A percentile compares a stretch with the other conserved stretches of the same genome.
These are phyloP conservation scores for Rhopalosiphum nymphaeae DNA, from an alignment of 2,888 invertebrate species.

Conservation along the genomic window DNA sequence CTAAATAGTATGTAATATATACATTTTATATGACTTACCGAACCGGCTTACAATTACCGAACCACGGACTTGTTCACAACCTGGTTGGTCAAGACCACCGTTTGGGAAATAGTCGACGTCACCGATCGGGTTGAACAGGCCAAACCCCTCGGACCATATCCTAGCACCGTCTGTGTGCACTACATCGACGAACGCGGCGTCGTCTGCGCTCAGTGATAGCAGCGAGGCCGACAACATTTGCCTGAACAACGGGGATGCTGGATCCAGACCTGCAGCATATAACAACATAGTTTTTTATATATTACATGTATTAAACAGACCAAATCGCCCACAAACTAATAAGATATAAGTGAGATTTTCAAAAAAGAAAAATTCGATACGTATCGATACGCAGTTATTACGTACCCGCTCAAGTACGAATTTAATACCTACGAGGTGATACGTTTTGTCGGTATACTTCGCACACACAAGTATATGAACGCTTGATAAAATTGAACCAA, in stretches of 20 bases:
- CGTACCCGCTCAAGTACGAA: background rate
- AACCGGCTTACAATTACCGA: conserved; percentile 75
- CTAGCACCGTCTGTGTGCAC: conserved; percentile 78
- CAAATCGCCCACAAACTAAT: background rate
- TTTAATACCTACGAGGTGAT: background rate
- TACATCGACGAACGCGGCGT: conserved; percentile 78
- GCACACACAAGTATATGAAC: background rate
- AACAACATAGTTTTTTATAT: no score
- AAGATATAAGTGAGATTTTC: background rate
- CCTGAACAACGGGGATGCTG: conserved; percentile 76
- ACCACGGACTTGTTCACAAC: conserved; percentile 74
- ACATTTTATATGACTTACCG: conserved; percentile 70
- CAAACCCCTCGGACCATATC: conserved; percentile 76
- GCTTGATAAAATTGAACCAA: background rate
- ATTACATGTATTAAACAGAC: background rate
- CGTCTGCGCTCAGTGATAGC: conserved; percentile 75
- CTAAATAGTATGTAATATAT: background rate
- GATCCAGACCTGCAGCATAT: conserved; percentile 71
- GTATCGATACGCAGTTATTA: background rate
- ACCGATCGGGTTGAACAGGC: conserved; percentile 74
- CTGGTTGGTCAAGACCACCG: conserved; percentile 76
- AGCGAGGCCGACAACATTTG: conserved; percentile 73
- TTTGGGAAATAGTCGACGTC: conserved; percentile 77
- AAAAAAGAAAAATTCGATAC: background rate
- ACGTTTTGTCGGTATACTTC: background rate